A percentile compares a stretch with the other conserved stretches of the same genome.
Conservation (phyloP, 2,888 invertebrate genomes). For the Chorisops tibialis region DNA sequence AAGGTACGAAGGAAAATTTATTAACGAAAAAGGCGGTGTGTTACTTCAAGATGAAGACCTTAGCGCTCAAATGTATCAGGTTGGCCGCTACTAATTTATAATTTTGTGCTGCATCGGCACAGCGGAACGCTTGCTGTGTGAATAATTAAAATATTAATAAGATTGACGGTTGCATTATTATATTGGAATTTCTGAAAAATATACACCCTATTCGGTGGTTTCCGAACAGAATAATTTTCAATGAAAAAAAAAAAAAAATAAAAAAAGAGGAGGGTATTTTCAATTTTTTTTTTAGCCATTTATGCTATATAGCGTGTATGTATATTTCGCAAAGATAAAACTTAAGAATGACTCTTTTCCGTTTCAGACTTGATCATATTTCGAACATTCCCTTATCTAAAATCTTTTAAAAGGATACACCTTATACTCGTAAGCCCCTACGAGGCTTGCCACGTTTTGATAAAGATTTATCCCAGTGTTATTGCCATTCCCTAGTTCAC, state of each 20-base stretch:
- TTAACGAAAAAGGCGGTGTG: neutral
- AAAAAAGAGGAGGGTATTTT: neutral
- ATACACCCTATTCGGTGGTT: neutral
- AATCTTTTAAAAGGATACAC: too few species aligned
- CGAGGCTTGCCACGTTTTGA: too few species aligned
- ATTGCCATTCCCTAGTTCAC: neutral
- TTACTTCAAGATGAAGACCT: constrained; percentile 13
- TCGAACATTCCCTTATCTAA: too few species aligned
- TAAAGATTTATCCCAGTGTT: too few species aligned
- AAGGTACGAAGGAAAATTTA: neutral
- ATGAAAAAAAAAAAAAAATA: neutral
- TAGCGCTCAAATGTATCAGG: neutral
- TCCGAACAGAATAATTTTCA: too few species aligned
- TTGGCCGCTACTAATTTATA: constrained; percentile 19
- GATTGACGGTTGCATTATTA: neutral
- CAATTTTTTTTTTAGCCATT: neutral
- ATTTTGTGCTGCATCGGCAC: constrained; percentile 9
- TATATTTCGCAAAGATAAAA: too few species aligned
- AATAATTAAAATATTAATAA: constrained; percentile 21
- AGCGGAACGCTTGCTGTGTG: constrained; percentile 14
- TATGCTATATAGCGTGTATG: too few species aligned
- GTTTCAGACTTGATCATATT: too few species aligned
- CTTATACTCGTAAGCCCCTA: too few species aligned
- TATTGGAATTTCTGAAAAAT: neutral
- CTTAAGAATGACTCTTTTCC: too few species aligned